Evolutionary conservation across 2,797 vertebrate species (phyloP).

Genomic region (Gephyroberyx darwinii): DNA sequence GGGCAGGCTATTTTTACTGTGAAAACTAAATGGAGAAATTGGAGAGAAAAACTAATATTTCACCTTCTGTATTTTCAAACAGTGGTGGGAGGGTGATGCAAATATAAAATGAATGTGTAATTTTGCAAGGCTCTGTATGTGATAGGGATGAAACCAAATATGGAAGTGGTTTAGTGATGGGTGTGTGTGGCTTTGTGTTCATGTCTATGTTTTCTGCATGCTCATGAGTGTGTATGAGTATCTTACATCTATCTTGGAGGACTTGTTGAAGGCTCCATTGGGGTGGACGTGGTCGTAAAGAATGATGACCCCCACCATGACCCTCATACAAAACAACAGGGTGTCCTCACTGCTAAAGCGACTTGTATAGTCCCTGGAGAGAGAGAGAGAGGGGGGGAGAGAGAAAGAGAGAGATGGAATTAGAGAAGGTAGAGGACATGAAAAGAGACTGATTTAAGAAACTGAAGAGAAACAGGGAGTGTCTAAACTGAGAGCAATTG

Average conservation of each 20-base stretch:
- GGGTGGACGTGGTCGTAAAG: conserved; percentile 98
- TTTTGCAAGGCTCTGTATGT: too few species aligned
- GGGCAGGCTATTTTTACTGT: too few species aligned
- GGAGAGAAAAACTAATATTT: too few species aligned
- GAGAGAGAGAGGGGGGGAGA: too few species aligned
- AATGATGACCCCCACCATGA: conserved; percentile 99
- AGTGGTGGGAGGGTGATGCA: too few species aligned
- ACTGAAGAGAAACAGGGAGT: too few species aligned
- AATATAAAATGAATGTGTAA: too few species aligned
- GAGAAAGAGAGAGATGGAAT: background rate
- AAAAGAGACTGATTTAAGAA: background rate
- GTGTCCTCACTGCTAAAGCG: conserved; percentile 97
- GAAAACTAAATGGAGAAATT: too few species aligned
- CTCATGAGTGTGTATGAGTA: background rate
- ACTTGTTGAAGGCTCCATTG: conserved; percentile 97
- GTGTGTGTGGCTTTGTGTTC: background rate
- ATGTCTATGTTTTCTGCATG: too few species aligned
- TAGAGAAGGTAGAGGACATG: background rate
- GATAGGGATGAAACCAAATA: too few species aligned
- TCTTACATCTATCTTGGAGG: conserved; percentile 98
- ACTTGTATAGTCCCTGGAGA: conserved; percentile 91
- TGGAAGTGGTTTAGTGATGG: too few species aligned
- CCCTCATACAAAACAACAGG: conserved; percentile 96
- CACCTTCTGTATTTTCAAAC: too few species aligned
- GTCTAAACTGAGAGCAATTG: background rate